Percentiles rank a stretch among this genome's conserved stretches.
phyloP scores from a whole-genome alignment of 2,113 vertebrate species.

The human region DNA sequence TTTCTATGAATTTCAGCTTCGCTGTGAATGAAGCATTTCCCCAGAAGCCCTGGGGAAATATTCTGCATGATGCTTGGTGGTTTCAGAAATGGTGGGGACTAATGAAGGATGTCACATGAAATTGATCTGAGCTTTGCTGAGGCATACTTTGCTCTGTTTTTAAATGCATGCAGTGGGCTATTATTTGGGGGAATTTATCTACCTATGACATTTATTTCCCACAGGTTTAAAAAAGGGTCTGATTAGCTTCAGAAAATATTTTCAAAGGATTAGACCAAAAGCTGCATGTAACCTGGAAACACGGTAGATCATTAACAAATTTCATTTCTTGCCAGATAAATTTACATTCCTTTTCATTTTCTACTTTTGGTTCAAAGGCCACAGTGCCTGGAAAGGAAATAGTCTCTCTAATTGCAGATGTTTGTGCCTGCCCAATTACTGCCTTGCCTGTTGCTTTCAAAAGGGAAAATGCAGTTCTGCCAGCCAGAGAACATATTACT shows the following conservation, averaged over 20 bases:
- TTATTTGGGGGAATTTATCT: neutral
- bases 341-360: constrained; percentile 34
- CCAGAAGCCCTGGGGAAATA: neutral
- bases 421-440: neutral
- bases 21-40: neutral
- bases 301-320: neutral
- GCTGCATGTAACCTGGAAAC: neutral
- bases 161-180: neutral
- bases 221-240: neutral
- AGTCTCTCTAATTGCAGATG: neutral
- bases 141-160: neutral
- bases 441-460: neutral
- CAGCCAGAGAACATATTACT: neutral
- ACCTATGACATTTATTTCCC: neutral
- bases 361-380: neutral
- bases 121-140: neutral
- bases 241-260: neutral
- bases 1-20: neutral
- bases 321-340: neutral
- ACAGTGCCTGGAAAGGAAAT: neutral
- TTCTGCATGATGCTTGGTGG: neutral
- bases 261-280: constrained; percentile 17
- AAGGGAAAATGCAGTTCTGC: neutral
- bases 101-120: neutral
- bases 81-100: neutral